Evolutionary conservation across 2,797 vertebrate species (phyloP).

Genomic region (Linurgus olivaceus): DNA sequence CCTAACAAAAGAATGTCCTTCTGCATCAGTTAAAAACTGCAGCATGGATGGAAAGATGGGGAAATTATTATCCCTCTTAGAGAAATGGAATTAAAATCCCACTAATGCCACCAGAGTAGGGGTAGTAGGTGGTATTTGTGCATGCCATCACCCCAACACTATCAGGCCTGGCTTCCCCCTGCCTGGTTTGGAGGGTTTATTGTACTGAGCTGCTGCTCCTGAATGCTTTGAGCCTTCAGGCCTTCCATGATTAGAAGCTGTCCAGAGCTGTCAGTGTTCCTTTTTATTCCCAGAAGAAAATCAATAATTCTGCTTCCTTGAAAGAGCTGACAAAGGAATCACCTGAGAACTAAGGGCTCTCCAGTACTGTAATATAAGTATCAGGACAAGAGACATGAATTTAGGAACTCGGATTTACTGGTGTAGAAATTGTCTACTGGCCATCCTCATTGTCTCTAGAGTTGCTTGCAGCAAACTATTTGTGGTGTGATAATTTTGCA

Average conservation of each 20-base stretch:
- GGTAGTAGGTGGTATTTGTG: neutral
- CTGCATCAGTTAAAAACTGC: neutral
- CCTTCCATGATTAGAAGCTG: neutral
- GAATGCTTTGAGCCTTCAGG: neutral
- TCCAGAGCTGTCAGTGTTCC: neutral
- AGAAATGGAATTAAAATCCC: neutral
- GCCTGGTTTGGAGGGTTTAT: neutral
- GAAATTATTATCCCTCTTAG: neutral
- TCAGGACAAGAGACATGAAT: neutral
- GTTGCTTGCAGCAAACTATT: neutral
- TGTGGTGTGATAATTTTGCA: neutral
- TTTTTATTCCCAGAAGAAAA: neutral
- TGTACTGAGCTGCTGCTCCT: neutral
- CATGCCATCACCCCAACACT: neutral
- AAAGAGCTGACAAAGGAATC: neutral
- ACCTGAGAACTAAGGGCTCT: neutral
- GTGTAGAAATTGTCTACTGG: neutral
- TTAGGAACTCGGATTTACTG: neutral
- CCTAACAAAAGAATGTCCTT: neutral
- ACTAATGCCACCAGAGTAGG: neutral
- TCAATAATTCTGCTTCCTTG: neutral
- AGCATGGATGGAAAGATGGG: neutral
- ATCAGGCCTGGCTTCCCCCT: neutral
- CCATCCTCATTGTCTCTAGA: neutral
- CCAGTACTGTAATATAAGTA: neutral